These are phyloP conservation scores for Oxyruncus cristatus DNA, from an alignment of 2,113 vertebrate genomes.

Conservation along the genomic window DNA sequence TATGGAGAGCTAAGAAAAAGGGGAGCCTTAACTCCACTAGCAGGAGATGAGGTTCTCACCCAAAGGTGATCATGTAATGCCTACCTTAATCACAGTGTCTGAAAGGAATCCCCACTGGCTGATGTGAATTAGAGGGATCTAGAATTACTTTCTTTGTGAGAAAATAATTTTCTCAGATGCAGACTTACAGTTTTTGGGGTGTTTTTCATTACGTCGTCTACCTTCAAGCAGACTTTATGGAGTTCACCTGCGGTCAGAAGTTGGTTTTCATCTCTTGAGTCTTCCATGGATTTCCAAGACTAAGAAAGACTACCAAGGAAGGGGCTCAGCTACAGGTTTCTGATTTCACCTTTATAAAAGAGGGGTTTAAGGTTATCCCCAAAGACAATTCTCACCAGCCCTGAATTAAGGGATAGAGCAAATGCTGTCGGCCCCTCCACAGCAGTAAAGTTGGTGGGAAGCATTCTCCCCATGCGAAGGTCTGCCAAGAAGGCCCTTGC, in stretches of 20 bases:
- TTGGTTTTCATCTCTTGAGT: background rate
- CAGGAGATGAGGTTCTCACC: background rate
- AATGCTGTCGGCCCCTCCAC: rapidly evolving
- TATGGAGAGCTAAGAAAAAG: background rate
- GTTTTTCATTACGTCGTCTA: background rate
- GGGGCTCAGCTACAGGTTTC: background rate
- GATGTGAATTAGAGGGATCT: background rate
- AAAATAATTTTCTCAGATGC: background rate
- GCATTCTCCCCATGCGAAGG: background rate
- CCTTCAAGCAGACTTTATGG: background rate
- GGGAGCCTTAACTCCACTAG: background rate
- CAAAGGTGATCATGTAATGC: background rate
- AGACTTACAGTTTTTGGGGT: background rate
- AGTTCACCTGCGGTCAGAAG: background rate
- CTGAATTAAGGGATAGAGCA: background rate
- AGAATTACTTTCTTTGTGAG: background rate
- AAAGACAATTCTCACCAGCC: background rate
- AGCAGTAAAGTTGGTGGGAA: background rate
- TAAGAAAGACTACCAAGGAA: background rate
- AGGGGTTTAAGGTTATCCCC: background rate
- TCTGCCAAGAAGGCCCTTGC: background rate
- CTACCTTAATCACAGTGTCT: background rate
- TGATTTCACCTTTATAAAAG: background rate
- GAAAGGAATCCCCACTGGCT: background rate
- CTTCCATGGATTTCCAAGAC: background rate